Evolutionary conservation across 2,797 vertebrate genomes (phyloP), one percentile per base, ranked within the genome.

Genomic region (Epinephelus coioides): DNA sequence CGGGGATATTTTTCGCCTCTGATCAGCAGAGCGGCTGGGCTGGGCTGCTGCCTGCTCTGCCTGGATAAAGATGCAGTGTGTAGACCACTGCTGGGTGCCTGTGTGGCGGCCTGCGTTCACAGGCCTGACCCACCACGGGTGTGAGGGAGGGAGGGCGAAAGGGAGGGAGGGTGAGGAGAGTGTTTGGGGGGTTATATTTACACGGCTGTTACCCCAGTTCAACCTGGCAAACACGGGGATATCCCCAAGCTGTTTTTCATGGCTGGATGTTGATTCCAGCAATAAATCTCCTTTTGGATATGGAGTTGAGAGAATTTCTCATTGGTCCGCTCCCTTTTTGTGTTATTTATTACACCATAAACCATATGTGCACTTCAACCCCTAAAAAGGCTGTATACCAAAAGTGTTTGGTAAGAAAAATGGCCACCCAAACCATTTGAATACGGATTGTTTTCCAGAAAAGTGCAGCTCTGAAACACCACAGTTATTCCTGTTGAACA

Each of bases 31-130:
- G 82, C 40, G 83, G 73, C 87, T 64, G 89, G 89, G 85, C 85
- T 83, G 87, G 85, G 86, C 84, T 21, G 62, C 77, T 70, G 85
- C 83, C 85, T 79, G 84, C 87, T 69, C 82, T 4, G 76, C 69
- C 82, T n/a, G 87, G 79, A 95, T 93, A 95, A 94, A 95, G 94
- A 79, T 87, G 88, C 89, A 93, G 92, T 95, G 93, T 94, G 79
- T 83, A 86, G 82, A 79, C 63, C 72, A 40, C 82, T 85, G 82
- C 88, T 80, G 85, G 84, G 83, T 64, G 87, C 63, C 69, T 76
- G 81, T 73, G 82, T 84, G 86, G 87, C 49, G 19, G 86, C 73
- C 81, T 72, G 76, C 54, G 19, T 63, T 76, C 78, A 50, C 43
- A 53, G 69, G 69, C 69, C 78, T 61, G 85, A 82, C 76, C 72